Percentiles rank a stretch among this genome's conserved stretches.
Conservation (phyloP, 2,797 vertebrate genomes). For the Setipinna tenuifilis region DNA sequence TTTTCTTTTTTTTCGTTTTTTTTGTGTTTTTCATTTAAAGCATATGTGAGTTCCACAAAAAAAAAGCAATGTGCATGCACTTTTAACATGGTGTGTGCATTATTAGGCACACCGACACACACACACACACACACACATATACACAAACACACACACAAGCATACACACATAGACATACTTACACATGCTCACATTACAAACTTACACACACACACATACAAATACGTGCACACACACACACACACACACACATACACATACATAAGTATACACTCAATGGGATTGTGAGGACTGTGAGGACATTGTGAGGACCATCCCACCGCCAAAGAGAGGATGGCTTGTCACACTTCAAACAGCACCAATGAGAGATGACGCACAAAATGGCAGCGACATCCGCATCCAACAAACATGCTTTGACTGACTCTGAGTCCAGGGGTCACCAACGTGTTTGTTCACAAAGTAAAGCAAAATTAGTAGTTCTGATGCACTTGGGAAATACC, state of each 20-base stretch:
- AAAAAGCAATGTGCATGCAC: conserved; percentile 48
- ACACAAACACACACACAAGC: background rate
- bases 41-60: conserved; percentile 56
- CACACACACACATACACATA: no score
- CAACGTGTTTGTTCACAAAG: background rate
- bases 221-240: background rate
- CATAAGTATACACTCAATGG: background rate
- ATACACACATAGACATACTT: background rate
- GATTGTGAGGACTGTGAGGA: conserved; percentile 7
- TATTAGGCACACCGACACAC: background rate
- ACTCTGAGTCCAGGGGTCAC: background rate
- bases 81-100: conserved; percentile 24
- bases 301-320: background rate
- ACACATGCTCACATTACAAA: background rate
- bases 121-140: background rate
- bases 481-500: conserved; percentile 69
- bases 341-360: conserved; percentile 61
- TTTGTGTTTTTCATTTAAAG: conserved; percentile 57
- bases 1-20: conserved; percentile 41
- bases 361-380: conserved; percentile 52
- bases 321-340: conserved; percentile 62
- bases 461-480: conserved; percentile 69
- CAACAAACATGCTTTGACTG: background rate
- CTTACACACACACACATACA: background rate
- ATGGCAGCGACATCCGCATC: conserved; percentile 32